Evolutionary conservation across 2,113 vertebrate species (phyloP).

Genomic region (Campylomormyrus numenius): DNA sequence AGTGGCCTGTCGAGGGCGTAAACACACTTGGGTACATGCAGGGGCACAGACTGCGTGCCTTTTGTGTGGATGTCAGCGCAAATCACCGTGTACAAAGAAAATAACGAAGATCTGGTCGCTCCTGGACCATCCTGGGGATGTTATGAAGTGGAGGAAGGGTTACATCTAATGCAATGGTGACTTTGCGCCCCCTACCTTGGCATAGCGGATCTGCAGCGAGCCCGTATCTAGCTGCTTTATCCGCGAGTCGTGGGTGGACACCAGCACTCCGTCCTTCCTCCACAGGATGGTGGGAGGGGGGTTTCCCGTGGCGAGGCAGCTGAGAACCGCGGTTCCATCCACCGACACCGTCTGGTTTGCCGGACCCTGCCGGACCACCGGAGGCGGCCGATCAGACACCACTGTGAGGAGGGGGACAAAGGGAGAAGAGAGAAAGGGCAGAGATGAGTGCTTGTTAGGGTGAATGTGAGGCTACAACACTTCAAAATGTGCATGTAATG

Average conservation of each 20-base stretch:
- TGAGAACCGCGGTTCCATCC: slow-evolving; percentile 81
- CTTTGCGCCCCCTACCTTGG: slow-evolving; percentile 69
- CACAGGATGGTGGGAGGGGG: slow-evolving; percentile 86
- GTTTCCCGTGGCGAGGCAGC: slow-evolving; percentile 76
- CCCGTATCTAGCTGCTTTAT: slow-evolving; percentile 85
- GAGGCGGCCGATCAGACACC: slow-evolving; percentile 90
- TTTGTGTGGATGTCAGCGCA: neutral
- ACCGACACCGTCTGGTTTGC: slow-evolving; percentile 93
- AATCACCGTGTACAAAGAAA: neutral
- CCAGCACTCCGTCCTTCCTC: slow-evolving; percentile 82
- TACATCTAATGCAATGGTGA: neutral
- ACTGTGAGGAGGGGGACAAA: slow-evolving; percentile 61
- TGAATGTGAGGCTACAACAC: neutral
- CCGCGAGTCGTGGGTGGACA: slow-evolving; percentile 89
- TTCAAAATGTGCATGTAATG: neutral
- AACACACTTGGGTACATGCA: neutral
- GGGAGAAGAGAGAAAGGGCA: neutral
- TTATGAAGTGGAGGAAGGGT: neutral
- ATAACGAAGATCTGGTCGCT: neutral
- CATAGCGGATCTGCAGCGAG: slow-evolving; percentile 84
- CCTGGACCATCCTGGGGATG: neutral
- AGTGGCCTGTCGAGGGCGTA: too few species aligned
- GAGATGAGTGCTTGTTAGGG: neutral
- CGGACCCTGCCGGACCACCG: slow-evolving; percentile 88
- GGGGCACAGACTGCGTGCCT: neutral